These are phyloP conservation scores for Pipistrellus pipistrellus DNA, from an alignment of 2,797 vertebrate genomes.

Conservation along the genomic window DNA sequence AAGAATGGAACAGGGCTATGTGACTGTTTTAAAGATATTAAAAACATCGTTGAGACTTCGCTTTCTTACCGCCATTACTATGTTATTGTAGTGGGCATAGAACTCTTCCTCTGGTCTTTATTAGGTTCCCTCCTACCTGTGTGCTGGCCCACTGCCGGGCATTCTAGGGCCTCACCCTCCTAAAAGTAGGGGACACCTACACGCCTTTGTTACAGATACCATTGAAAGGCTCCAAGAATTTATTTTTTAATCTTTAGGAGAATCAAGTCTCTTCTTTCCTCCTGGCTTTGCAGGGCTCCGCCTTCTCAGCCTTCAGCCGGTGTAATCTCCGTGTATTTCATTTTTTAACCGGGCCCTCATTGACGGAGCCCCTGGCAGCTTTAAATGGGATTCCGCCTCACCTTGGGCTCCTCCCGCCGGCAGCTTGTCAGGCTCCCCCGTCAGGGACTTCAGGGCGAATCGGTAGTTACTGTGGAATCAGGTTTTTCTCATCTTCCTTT, in stretches of 20 bases:
- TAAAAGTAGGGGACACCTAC: not conserved
- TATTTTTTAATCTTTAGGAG: not conserved
- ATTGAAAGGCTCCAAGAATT: not conserved
- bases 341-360: not conserved
- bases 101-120: not conserved
- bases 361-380: slow-evolving; percentile 37
- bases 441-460: not conserved
- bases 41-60: not conserved
- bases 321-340: not conserved
- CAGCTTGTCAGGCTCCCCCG: not conserved
- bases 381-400: slow-evolving; percentile 50
- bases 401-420: not conserved
- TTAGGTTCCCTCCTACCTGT: not conserved
- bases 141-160: not conserved
- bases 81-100: not conserved
- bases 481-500: slow-evolving; percentile 18
- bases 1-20: not conserved
- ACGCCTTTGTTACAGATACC: not conserved
- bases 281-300: not conserved
- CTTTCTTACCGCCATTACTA: not conserved
- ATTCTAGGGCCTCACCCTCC: not conserved
- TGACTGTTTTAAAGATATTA: not conserved
- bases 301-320: not conserved
- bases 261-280: not conserved
- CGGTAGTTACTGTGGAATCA: slow-evolving; percentile 33